phyloP scores from a whole-genome alignment of 2,113 vertebrate species.

The Pachyramphus minor region DNA sequence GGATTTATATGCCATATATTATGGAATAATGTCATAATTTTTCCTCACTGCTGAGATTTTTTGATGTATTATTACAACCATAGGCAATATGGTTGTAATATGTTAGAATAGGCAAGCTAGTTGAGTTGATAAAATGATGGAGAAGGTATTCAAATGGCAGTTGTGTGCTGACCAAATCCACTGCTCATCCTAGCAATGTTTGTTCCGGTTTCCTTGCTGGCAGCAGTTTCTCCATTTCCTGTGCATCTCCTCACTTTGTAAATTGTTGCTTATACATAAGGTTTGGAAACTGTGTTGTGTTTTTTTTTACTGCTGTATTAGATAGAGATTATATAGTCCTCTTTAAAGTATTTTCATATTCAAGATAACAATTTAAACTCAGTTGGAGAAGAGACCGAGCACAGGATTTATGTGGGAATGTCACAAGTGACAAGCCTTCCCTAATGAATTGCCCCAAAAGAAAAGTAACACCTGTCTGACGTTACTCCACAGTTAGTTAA shows the following conservation, averaged over 20 bases:
- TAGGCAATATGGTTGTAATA: no score
- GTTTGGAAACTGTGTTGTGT: not conserved
- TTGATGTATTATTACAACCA: not conserved
- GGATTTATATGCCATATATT: not conserved
- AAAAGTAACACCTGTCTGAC: constrained; percentile 42
- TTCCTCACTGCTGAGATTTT: not conserved
- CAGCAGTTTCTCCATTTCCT: not conserved
- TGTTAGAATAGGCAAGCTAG: not conserved
- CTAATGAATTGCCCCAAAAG: constrained; percentile 39
- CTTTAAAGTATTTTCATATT: not conserved
- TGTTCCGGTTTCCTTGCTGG: not conserved
- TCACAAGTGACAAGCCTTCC: constrained; percentile 16
- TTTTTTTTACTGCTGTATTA: not conserved
- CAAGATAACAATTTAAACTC: not conserved
- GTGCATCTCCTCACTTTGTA: not conserved
- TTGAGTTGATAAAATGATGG: not conserved
- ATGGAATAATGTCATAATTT: not conserved
- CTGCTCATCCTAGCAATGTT: not conserved
- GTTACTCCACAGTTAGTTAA: constrained; percentile 30
- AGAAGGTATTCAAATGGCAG: not conserved
- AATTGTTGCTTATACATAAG: not conserved
- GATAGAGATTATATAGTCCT: not conserved
- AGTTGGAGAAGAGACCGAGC: not conserved
- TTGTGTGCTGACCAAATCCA: not conserved
- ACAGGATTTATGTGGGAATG: constrained; percentile 1